phyloP scores from a whole-genome alignment of 2,888 invertebrate genomes.

The Meliscaeva auricollis region DNA sequence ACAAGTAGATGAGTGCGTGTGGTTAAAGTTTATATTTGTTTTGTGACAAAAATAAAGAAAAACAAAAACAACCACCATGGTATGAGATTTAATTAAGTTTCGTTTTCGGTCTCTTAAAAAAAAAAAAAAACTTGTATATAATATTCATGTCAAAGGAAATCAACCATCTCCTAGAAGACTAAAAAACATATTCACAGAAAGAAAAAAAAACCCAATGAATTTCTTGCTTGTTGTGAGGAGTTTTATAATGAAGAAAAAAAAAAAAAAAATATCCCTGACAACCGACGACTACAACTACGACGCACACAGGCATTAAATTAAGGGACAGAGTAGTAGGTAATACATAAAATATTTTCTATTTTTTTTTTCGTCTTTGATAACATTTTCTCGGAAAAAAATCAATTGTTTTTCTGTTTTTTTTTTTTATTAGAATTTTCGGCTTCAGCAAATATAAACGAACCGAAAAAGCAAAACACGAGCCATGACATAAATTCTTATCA shows the following conservation, averaged over 20 bases:
- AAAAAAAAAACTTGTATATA: slow-evolving; percentile 8
- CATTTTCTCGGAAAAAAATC: slow-evolving; percentile 7
- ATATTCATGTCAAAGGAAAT: slow-evolving; percentile 1
- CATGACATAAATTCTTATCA: slow-evolving; percentile 36
- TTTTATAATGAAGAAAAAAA: slow-evolving; percentile 11
- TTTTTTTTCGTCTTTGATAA: background rate
- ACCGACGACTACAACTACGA: slow-evolving; percentile 1
- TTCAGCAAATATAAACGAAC: background rate
- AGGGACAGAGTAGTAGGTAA: background rate
- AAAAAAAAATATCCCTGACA: slow-evolving; percentile 1
- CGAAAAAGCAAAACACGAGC: background rate
- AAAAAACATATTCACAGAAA: background rate
- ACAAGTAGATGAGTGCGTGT: slow-evolving; percentile 26
- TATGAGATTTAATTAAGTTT: slow-evolving; percentile 37
- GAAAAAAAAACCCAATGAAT: slow-evolving; percentile 1
- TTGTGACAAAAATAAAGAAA: background rate
- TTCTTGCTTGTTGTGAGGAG: slow-evolving; percentile 4
- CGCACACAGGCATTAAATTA: slow-evolving; percentile 31
- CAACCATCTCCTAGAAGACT: background rate
- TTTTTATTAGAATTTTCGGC: slow-evolving; percentile 13
- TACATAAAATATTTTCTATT: slow-evolving; percentile 3
- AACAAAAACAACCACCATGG: background rate
- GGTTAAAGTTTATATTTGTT: slow-evolving; percentile 22
- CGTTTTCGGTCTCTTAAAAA: slow-evolving; percentile 6
- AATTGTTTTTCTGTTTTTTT: slow-evolving; percentile 14